Base-by-base conservation (phyloP, 2,113 vertebrate species). In the Erpornis zantholeuca region DNA sequence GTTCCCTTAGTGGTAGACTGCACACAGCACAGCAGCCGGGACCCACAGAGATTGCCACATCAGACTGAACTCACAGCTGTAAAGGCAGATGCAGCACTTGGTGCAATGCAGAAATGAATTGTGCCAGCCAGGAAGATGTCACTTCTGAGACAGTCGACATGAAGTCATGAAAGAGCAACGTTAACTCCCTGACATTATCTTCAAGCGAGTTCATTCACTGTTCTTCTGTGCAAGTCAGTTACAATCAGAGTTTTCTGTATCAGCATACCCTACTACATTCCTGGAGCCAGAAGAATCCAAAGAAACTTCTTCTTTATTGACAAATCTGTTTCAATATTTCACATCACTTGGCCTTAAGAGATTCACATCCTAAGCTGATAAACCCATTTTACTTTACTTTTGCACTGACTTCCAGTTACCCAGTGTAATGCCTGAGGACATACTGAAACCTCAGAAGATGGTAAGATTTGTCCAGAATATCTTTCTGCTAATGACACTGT, bases 311-410 rank as follows among this genome's bases (percentile, higher is more conserved):
- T 87, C 27, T 78, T 91, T 45, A 86, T 69, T 88, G 79, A 75
- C 47, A 88, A 86, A 94, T 60, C 47, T 86, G 9, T 81, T 93
- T 82, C 73, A 92, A 11, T 90, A 96, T 82, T 83, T 85, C 88
- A 69, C 25, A 71, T 66, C 63, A 83, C 38, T 52, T 80, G 52
- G 54, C 57, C 70, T 71, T 63, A 72, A 86, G 90, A 85, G n/a
- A 88, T 69, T 88, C 47, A 40, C 53, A 76, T 33, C 35, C 44
- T 77, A 82, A 85, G 44, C 31, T 60, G 47, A 63, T 92, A 87
- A 80, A 90, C 12, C 13, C 56, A 63, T 94, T 96, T 92, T 90
- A 72, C 88, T 95, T 94, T 91, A 86, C 71, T 71, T 76, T 88
- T 86, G 64, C 45, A 85, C 89, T 45, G 12, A 90, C 75, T 92